A percentile compares a stretch with the other conserved stretches of the same genome.
Evolutionary conservation across 2,113 vertebrate species (phyloP).

Genomic region (Tragelaphus scriptus): DNA sequence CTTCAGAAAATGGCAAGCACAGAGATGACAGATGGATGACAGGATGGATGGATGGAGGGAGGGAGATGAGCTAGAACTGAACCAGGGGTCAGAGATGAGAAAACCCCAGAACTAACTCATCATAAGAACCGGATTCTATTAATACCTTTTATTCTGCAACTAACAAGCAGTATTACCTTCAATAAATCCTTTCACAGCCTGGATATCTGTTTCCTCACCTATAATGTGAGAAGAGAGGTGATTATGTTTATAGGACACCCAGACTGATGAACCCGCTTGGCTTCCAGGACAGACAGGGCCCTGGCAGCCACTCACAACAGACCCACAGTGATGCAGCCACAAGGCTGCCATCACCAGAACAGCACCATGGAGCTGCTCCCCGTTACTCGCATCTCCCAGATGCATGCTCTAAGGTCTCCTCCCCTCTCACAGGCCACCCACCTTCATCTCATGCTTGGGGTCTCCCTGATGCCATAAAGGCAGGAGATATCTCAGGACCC

Average conservation of each 20-base stretch:
- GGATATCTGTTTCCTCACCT: background rate
- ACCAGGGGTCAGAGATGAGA: background rate
- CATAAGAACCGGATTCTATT: background rate
- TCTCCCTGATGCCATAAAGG: background rate
- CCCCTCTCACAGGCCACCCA: background rate
- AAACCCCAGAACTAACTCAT: background rate
- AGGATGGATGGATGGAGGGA: background rate
- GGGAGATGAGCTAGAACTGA: background rate
- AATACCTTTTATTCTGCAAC: background rate
- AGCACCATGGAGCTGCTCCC: background rate
- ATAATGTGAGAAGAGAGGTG: background rate
- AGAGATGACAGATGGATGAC: background rate
- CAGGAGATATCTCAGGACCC: background rate
- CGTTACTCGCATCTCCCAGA: fast-evolving
- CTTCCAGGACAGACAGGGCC: background rate
- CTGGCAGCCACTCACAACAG: background rate
- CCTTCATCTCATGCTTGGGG: background rate
- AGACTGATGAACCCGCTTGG: background rate
- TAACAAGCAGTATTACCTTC: background rate
- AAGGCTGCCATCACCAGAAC: background rate
- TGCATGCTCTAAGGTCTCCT: background rate
- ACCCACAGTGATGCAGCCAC: fast-evolving
- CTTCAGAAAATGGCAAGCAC: background rate
- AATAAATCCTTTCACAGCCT: background rate
- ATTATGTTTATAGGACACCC: background rate